Evolutionary conservation across 2,113 vertebrate species (phyloP), one percentile per base, ranked within the genome.

Genomic region (Oryzias celebensis): DNA sequence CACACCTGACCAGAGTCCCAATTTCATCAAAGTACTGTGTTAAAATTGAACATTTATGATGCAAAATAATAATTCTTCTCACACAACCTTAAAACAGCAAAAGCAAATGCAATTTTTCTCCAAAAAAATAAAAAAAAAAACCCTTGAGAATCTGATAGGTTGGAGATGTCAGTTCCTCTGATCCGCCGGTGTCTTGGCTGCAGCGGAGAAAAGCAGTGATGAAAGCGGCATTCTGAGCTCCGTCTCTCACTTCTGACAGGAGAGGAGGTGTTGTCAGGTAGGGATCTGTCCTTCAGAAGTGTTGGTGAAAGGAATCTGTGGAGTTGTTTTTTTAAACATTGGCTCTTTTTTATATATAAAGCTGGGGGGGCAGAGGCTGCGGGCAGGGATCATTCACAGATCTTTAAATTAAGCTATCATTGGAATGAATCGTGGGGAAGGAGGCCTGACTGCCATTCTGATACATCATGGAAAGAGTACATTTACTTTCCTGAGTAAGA

Each of bases 261-360:
- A 36, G 67, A 45, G 68, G 71, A 45, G 63, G 75, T 26, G 66
- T 67, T 68, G 80, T 80, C 63, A 73, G 75, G 73, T 77, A 45
- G 83, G 83, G 82, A 82, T 71, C 58, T 74, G 62, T 82, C 76
- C 78, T 71, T 76, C 68, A 85, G 80, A 91, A 48, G 93, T 91
- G 88, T 88, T 95, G 95, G 95, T 93, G 95, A 96, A 94, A 97
- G 95, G 94, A 92, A 90, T 93, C 76, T 64, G 58, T 72, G 75
- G 76, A 87, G 83, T 87, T 16, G 50, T 73, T 75, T 68, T 83
- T 80, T 75, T 71, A 73, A 85, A 77, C 78, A 77, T 65, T 81
- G 73, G 1, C 31, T 36, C 31, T 85, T 70, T 88, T 80, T 75
- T 64, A 70, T 54, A 61, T 64, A 70, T 54, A 61, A 41, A 65